A percentile compares a stretch with the other conserved stretches of the same genome.
These are phyloP conservation scores for Cynodonichthys magdalenae DNA, from an alignment of 2,797 vertebrate genomes.

Conservation along the genomic window DNA sequence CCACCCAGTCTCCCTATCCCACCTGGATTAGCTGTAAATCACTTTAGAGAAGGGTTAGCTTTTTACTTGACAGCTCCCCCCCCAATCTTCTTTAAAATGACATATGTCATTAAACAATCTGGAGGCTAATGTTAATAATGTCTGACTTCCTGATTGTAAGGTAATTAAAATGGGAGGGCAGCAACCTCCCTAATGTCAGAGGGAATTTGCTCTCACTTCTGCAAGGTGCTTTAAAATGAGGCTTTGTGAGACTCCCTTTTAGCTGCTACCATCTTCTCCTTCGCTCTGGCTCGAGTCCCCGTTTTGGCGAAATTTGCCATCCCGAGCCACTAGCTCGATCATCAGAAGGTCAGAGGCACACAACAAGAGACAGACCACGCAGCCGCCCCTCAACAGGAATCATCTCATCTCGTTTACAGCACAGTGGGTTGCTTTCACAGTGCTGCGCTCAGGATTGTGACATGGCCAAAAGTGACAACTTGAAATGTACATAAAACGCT, in stretches of 20 bases:
- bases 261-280: constrained; percentile 50
- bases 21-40: constrained; percentile 64
- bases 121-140: constrained; percentile 48
- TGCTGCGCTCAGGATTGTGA: constrained; percentile 50
- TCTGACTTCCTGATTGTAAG: constrained; percentile 71
- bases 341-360: constrained; percentile 76
- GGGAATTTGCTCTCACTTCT: constrained; percentile 76
- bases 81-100: constrained; percentile 61
- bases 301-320: constrained; percentile 57
- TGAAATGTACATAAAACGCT: constrained; percentile 61
- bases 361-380: constrained; percentile 64
- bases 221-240: constrained; percentile 61
- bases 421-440: constrained; percentile 69
- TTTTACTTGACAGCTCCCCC: constrained; percentile 60
- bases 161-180: constrained; percentile 77
- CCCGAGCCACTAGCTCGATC: constrained; percentile 57
- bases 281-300: constrained; percentile 54
- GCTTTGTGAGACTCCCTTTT: constrained; percentile 48
- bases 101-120: constrained; percentile 56
- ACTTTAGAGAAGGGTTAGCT: constrained; percentile 61
- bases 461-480: constrained; percentile 63
- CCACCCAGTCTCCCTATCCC: constrained; percentile 52
- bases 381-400: constrained; percentile 73
- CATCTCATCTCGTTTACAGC: constrained; percentile 80
- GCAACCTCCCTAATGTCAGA: constrained; percentile 65